Evolutionary conservation across 2,113 vertebrate species (phyloP).

Genomic region (Gobius niger): DNA sequence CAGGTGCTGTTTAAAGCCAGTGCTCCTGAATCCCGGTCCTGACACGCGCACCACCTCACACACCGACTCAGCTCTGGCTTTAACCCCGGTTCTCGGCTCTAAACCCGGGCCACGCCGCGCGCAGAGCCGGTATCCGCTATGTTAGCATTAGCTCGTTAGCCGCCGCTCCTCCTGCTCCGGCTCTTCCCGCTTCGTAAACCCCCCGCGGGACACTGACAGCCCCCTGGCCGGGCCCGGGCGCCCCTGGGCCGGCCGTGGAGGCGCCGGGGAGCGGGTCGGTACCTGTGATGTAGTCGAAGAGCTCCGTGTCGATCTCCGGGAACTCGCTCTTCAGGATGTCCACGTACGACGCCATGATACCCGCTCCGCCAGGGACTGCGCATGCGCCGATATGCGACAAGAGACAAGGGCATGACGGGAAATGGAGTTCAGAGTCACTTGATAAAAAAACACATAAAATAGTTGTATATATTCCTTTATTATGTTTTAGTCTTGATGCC

Average conservation of each 20-base stretch:
- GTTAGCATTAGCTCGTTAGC: conserved; percentile 7
- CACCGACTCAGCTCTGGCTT: too few species aligned
- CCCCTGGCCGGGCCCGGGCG: neutral
- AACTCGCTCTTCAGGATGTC: conserved; percentile 95
- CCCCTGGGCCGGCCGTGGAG: neutral
- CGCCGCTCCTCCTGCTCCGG: neutral
- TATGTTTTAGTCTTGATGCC: too few species aligned
- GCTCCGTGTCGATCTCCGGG: conserved; percentile 89
- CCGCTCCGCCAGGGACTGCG: conserved; percentile 50
- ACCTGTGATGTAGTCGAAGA: conserved; percentile 95
- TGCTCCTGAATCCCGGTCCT: too few species aligned
- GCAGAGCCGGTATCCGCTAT: neutral
- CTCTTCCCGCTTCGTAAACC: neutral
- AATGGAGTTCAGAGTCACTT: conserved; percentile 24
- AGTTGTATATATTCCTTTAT: too few species aligned
- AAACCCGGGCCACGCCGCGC: conserved; percentile 1
- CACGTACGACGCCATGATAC: conserved; percentile 92
- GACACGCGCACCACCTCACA: too few species aligned
- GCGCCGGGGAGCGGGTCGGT: neutral
- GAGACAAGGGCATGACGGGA: conserved; percentile 42
- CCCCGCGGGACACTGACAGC: neutral
- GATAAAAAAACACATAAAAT: neutral
- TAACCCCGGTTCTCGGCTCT: neutral
- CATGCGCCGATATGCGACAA: conserved; percentile 55
- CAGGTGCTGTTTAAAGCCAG: neutral